These are phyloP conservation scores for Aegotheles bennettii DNA, from an alignment of 2,113 vertebrate species.

Conservation along the genomic window DNA sequence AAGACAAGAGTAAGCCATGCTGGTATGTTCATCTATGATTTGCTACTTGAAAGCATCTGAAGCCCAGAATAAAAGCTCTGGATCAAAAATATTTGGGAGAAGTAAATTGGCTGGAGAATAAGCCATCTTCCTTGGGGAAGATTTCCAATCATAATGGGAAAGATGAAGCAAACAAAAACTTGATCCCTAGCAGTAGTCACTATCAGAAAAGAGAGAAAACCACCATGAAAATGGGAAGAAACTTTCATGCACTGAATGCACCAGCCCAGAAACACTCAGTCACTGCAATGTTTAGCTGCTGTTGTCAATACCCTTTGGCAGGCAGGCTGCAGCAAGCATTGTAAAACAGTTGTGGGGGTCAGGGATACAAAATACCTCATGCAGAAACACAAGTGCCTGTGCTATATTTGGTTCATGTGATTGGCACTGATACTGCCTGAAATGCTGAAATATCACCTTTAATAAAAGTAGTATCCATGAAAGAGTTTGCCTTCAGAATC, in stretches of 20 bases:
- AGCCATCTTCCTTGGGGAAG: background rate
- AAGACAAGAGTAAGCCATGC: background rate
- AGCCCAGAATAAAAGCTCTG: background rate
- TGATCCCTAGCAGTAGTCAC: background rate
- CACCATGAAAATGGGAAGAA: background rate
- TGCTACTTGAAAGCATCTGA: background rate
- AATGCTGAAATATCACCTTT: background rate
- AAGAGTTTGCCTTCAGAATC: background rate
- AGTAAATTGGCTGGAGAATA: too few relatives aligned
- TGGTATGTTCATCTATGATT: background rate
- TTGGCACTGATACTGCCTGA: background rate
- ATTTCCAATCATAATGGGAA: background rate
- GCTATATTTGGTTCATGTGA: background rate
- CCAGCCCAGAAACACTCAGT: background rate
- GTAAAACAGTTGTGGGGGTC: accelerated
- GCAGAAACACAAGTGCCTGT: background rate
- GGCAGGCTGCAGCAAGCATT: background rate
- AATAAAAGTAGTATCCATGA: background rate
- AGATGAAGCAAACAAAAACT: background rate
- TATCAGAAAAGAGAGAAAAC: background rate
- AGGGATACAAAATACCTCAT: background rate
- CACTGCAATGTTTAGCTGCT: background rate
- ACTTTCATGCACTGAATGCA: background rate
- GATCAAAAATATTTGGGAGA: too few relatives aligned
- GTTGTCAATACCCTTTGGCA: background rate